Evolutionary conservation across 1,140 invertebrate genomes (phyloP).

Genomic region (Harlomillsia oculata): DNA sequence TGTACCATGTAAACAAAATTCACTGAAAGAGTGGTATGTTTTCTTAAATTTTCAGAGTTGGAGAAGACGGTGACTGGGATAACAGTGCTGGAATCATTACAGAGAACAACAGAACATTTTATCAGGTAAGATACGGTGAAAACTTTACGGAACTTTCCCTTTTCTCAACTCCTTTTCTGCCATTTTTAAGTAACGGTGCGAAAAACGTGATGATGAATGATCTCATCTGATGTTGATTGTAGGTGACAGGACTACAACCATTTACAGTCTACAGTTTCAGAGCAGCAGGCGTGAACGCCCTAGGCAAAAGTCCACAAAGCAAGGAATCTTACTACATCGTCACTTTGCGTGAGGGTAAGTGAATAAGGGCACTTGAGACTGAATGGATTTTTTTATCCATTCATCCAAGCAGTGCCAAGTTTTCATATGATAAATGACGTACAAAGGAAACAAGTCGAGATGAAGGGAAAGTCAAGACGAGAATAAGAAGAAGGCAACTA

Average conservation of each 20-base stretch:
- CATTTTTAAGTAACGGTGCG: background rate
- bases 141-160: background rate
- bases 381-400: background rate
- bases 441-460: background rate
- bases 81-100: slow-evolving; percentile 53
- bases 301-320: slow-evolving; percentile 58
- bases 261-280: slow-evolving; percentile 68
- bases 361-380: background rate
- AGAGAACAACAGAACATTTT: slow-evolving; percentile 53
- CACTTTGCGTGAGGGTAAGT: slow-evolving; percentile 61
- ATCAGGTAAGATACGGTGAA: slow-evolving; percentile 40
- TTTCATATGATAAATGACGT: background rate
- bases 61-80: slow-evolving; percentile 56
- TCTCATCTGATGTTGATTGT: background rate
- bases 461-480: background rate
- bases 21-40: too few relatives aligned
- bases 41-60: slow-evolving; percentile 44
- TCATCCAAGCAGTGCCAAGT: background rate
- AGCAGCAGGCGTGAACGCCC: slow-evolving; percentile 58
- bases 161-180: background rate
- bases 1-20: too few relatives aligned
- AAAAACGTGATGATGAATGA: too few relatives aligned
- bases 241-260: slow-evolving; percentile 53
- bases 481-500: too few relatives aligned
- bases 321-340: slow-evolving; percentile 65